phyloP scores from a whole-genome alignment of 2,797 vertebrate species.

The Siniperca undulata region DNA sequence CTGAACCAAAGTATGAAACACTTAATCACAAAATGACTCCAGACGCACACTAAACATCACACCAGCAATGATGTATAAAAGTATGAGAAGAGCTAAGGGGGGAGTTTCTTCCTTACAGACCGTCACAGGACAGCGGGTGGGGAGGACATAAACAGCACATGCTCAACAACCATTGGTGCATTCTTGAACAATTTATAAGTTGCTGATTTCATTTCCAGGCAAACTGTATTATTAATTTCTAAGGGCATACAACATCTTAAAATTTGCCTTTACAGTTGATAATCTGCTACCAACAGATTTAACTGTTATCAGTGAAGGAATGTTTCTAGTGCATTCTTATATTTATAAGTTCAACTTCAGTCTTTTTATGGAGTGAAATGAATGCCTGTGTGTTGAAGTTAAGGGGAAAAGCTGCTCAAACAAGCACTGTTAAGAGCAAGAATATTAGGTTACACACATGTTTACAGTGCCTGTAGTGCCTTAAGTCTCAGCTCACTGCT shows the following conservation, averaged over 20 bases:
- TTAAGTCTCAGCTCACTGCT: conserved; percentile 35
- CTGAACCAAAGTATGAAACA: conserved; percentile 33
- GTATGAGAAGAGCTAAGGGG: neutral
- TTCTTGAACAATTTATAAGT: conserved; percentile 15
- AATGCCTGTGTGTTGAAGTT: conserved; percentile 13
- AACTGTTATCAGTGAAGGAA: conserved; percentile 17
- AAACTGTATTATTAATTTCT: conserved; percentile 2
- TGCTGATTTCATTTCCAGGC: conserved; percentile 17
- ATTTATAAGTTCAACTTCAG: conserved; percentile 4
- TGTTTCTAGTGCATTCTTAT: conserved; percentile 20
- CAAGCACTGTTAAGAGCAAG: conserved; percentile 39
- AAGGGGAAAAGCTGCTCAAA: conserved; percentile 54
- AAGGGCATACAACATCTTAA: neutral
- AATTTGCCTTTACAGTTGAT: conserved; percentile 16
- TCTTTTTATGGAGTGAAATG: neutral
- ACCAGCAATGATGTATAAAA: conserved; percentile 5
- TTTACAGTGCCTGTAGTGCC: conserved; percentile 62
- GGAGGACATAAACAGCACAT: neutral
- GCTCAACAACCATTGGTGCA: neutral
- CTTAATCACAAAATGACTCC: conserved; percentile 2
- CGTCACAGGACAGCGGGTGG: conserved; percentile 3
- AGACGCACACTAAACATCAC: neutral
- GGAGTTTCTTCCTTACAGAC: conserved; percentile 23
- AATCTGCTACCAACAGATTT: neutral
- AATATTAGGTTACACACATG: conserved; percentile 28